Base-by-base conservation (phyloP, 2,888 invertebrate species). In the Patella ulyssiponensis region DNA sequence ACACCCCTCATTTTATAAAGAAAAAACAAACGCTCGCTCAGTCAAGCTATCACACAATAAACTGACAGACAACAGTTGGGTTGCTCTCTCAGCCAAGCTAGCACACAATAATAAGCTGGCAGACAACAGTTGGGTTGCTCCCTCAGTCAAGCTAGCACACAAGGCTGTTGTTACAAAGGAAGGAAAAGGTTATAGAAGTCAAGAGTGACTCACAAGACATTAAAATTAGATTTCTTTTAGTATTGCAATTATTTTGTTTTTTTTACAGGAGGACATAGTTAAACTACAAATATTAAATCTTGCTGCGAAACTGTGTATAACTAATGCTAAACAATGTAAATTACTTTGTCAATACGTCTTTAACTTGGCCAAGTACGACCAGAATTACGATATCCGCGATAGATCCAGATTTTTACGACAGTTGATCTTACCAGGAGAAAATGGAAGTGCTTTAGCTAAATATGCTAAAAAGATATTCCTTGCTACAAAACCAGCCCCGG, bases 311-410 rank as follows among this genome's bases (percentile, higher is more conserved):
- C 93, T 99, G 44, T 97, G 95, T 87, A 93, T 98, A 74, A 96
- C 96, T 27, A 96, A 96, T 90, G 95, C 96, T 5, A 94, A 95
- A 79, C 97, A 96, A 92, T 97, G 97, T 0, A 94, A 95, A 78
- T 93, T 96, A 5, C 93, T 99, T 75, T 96, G 96, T 87, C 96
- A 97, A 90, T 99, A 99, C 92, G 95, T 99, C 69, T 95, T 99
- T 89, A 96, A 93, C 85, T 93, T 99, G 87, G 98, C 99, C 0
- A 95, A 97, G 86, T 99, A 99, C 92, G 99, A 99, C 93, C 95
- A 96, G 85, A 98, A 97, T 92, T 99, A 99, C 91, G 99, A 99
- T 92, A 97, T 99, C 76, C 94, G 99, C 44, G 99, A 99, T 93
- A 94, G 98, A 14, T 97, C 98, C 5, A 93, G 99, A 44, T 95